phyloP scores from a whole-genome alignment of 2,888 invertebrate genomes.

The Pseudococcus viburni region DNA sequence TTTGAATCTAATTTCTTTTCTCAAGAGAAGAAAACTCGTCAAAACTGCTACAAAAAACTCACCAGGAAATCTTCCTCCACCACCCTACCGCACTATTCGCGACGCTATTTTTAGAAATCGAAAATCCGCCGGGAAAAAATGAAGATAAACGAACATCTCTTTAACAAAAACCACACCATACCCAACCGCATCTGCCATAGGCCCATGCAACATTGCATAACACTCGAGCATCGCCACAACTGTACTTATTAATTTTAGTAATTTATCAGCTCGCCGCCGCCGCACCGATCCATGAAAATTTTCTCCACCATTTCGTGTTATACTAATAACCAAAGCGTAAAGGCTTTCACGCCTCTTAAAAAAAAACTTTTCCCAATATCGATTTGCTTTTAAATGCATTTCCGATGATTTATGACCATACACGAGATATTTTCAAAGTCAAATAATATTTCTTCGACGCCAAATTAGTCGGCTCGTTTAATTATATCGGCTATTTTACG shows the following conservation, averaged over 20 bases:
- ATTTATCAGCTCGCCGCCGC: not conserved
- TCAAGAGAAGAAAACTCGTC: too few relatives aligned
- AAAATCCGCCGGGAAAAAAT: not conserved
- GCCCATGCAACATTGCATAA: not conserved
- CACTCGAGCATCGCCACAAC: not conserved
- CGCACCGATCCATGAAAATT: slow-evolving; percentile 9
- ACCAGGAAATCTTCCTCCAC: too few relatives aligned
- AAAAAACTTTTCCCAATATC: slow-evolving; percentile 16
- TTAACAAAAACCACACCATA: not conserved
- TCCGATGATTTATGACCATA: slow-evolving; percentile 48
- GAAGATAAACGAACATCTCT: not conserved
- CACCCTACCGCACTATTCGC: too few relatives aligned
- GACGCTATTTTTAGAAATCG: not conserved
- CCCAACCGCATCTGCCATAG: not conserved
- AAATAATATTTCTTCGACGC: slow-evolving; percentile 52
- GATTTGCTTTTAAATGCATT: slow-evolving; percentile 46
- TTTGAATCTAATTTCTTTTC: too few relatives aligned
- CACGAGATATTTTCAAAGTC: slow-evolving; percentile 29
- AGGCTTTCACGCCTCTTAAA: slow-evolving; percentile 40
- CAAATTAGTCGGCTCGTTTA: slow-evolving; percentile 47
- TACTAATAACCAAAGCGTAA: slow-evolving; percentile 12
- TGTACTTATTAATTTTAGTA: slow-evolving; percentile 53
- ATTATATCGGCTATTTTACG: slow-evolving; percentile 43
- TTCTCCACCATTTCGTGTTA: not conserved
- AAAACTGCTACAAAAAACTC: too few relatives aligned